Percentiles rank a stretch among this genome's conserved stretches.
Conservation (phyloP, 1,140 invertebrate species). For the Brachionus rotundiformis region DNA sequence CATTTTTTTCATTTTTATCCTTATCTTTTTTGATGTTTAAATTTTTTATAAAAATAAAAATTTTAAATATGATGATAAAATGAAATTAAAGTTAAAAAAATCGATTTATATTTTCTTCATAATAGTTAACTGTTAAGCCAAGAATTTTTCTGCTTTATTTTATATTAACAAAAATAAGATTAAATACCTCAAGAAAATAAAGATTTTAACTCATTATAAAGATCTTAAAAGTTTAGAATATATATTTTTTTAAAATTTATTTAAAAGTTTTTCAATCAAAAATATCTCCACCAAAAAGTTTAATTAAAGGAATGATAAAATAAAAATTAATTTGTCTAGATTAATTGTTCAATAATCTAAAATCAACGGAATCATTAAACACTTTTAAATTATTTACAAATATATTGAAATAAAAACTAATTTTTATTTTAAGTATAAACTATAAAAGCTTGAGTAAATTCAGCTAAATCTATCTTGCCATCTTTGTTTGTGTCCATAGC, state of each 20-base stretch:
- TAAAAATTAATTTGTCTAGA: background rate
- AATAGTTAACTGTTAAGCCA: too few species aligned
- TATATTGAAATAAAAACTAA: background rate
- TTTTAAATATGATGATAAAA: too few species aligned
- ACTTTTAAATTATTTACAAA: background rate
- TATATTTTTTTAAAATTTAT: conserved; percentile 3
- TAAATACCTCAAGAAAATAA: too few species aligned
- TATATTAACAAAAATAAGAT: too few species aligned
- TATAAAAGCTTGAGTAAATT: conserved; percentile 71
- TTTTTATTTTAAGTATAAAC: conserved; percentile 48
- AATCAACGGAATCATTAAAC: background rate
- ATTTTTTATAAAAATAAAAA: too few species aligned
- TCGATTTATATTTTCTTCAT: too few species aligned
- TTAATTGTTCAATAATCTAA: background rate
- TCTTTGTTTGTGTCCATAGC: conserved; percentile 87
- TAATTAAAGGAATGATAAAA: conserved; percentile 32
- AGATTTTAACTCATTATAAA: too few species aligned
- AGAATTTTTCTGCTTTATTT: too few species aligned
- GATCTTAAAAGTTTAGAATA: too few species aligned
- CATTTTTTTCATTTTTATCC: too few species aligned
- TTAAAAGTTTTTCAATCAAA: background rate
- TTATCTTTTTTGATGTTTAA: too few species aligned
- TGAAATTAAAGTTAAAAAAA: too few species aligned
- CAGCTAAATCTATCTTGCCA: conserved; percentile 83
- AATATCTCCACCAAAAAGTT: background rate